phyloP scores from a whole-genome alignment of 2,113 vertebrate genomes.

The Plotosus lineatus region DNA sequence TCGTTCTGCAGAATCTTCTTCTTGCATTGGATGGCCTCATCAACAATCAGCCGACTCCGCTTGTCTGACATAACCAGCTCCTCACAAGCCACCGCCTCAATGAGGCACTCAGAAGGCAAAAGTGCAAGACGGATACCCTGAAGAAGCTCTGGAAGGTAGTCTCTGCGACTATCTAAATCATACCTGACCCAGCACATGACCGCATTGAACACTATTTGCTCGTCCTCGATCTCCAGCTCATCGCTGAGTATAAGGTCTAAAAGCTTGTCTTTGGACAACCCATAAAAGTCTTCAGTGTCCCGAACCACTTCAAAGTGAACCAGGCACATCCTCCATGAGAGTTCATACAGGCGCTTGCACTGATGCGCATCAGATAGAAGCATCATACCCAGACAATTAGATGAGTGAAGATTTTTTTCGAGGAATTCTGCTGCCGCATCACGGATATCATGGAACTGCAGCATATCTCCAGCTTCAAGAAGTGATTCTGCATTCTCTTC shows the following conservation, averaged over 20 bases:
- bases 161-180: conserved; percentile 75
- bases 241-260: conserved; percentile 89
- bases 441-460: conserved; percentile 91
- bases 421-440: conserved; percentile 90
- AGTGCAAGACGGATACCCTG: conserved; percentile 84
- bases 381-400: conserved; percentile 95
- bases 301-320: conserved; percentile 85
- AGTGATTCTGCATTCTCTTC: conserved; percentile 94
- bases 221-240: conserved; percentile 91
- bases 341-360: conserved; percentile 86
- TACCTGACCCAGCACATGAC: conserved; percentile 88
- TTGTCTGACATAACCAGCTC: conserved; percentile 84
- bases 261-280: conserved; percentile 86
- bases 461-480: conserved; percentile 91
- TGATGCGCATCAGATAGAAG: conserved; percentile 91
- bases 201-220: conserved; percentile 86
- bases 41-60: conserved; percentile 80
- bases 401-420: conserved; percentile 87
- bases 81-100: conserved; percentile 84
- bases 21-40: conserved; percentile 88
- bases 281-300: conserved; percentile 87
- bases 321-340: conserved; percentile 93
- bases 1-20: conserved; percentile 87
- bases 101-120: conserved; percentile 84
- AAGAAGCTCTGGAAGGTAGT: conserved; percentile 83